Evolutionary conservation across 2,113 vertebrate species (phyloP).

Genomic region (Pollachius pollachius): DNA sequence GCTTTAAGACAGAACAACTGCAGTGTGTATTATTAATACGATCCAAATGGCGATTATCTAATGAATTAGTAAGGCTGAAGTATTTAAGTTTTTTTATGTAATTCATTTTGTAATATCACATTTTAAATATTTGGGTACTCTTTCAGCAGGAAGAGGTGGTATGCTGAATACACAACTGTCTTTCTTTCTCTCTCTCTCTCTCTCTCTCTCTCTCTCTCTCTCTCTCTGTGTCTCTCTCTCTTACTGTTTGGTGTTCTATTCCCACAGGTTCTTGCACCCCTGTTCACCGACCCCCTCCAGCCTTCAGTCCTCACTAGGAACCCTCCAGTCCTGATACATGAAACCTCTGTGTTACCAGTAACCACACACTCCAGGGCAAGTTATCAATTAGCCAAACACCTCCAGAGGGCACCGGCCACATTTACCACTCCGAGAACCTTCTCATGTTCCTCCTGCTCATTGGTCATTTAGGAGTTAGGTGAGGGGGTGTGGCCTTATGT

Average conservation of each 20-base stretch:
- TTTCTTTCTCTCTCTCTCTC: not conserved
- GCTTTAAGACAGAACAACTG: too few species aligned
- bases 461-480: not conserved
- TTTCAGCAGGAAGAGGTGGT: too few species aligned
- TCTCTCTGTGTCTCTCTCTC: slow-evolving; percentile 16
- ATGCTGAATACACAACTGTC: too few species aligned
- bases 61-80: too few species aligned
- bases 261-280: not conserved
- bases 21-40: too few species aligned
- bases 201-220: not conserved
- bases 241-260: too few species aligned
- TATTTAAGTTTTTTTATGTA: too few species aligned
- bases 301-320: too few species aligned
- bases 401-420: slow-evolving; percentile 2
- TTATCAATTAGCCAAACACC: slow-evolving; percentile 31
- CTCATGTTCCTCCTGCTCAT: not conserved
- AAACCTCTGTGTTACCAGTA: slow-evolving; percentile 20
- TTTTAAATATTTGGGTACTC: too few species aligned
- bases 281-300: too few species aligned
- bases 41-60: too few species aligned
- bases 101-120: too few species aligned
- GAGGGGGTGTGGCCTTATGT: not conserved
- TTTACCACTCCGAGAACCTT: not conserved
- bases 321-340: slow-evolving; percentile 4
- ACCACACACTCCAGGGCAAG: slow-evolving; percentile 35